Percentiles rank a stretch among this genome's conserved stretches.
Conservation (phyloP, 2,888 invertebrate genomes). For the Cantharis nigra region DNA sequence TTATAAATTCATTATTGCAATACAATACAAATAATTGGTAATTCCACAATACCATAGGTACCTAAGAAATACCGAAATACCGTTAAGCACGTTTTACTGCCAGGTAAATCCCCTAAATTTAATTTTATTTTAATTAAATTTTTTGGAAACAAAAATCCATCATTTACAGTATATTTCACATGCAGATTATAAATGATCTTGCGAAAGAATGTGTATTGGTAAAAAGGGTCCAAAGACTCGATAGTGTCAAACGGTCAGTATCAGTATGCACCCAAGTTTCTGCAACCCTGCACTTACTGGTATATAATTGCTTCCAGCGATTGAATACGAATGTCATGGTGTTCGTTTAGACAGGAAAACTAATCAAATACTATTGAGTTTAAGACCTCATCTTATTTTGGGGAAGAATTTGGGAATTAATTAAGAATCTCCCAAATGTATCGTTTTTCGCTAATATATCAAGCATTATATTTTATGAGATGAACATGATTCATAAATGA, state of each 20-base stretch:
- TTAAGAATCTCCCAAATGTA: neutral
- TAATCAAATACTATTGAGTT: constrained; percentile 25
- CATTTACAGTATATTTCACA: constrained; percentile 1
- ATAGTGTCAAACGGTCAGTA: constrained; percentile 22
- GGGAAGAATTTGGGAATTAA: neutral
- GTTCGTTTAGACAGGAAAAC: constrained; percentile 22
- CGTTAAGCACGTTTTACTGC: too few species aligned
- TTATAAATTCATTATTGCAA: neutral
- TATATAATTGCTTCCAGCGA: constrained; percentile 25
- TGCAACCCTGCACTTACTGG: constrained; percentile 12
- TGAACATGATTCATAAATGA: neutral
- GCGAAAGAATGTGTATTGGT: constrained; percentile 11
- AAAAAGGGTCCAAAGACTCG: constrained; percentile 8
- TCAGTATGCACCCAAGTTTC: constrained; percentile 19
- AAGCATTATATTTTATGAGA: neutral
- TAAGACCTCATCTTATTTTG: constrained; percentile 4
- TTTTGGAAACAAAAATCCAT: neutral
- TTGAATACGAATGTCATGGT: constrained; percentile 18
- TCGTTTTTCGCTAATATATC: neutral
- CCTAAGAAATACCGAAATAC: too few species aligned
- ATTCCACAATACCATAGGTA: neutral
- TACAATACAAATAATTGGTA: neutral
- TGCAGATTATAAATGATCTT: constrained; percentile 6
- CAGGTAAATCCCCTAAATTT: neutral
- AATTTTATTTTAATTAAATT: neutral